Evolutionary conservation across 1,140 invertebrate species (phyloP).

Genomic region (Lordiphosa mommai): DNA sequence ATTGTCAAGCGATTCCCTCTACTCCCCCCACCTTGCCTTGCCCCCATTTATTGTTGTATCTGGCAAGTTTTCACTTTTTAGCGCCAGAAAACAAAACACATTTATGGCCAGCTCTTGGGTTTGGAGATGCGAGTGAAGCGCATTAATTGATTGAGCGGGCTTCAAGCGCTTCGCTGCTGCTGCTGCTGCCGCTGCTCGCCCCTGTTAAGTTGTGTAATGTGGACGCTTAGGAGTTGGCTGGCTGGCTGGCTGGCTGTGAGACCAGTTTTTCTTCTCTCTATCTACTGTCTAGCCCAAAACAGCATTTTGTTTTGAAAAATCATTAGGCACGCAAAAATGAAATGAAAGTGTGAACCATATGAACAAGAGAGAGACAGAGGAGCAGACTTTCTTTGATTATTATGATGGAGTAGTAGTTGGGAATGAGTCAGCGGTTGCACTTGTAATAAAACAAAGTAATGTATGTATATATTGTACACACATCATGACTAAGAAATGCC

Average conservation of each 20-base stretch:
- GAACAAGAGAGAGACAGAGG: not conserved
- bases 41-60: constrained; percentile 4
- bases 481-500: constrained; percentile 1
- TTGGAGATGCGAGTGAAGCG: constrained; percentile 3
- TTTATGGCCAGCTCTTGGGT: constrained; percentile 1
- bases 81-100: constrained; percentile 6
- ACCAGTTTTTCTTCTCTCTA: constrained; percentile 12
- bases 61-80: constrained; percentile 11
- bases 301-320: constrained; percentile 10
- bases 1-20: constrained; percentile 2
- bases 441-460: constrained; percentile 5
- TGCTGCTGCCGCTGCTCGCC: not conserved
- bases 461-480: too few species aligned
- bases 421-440: constrained; percentile 6
- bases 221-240: constrained; percentile 4
- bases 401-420: constrained; percentile 5
- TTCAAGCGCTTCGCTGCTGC: not conserved
- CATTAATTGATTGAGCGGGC: constrained; percentile 9
- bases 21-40: not conserved
- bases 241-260: not conserved
- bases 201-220: constrained; percentile 5
- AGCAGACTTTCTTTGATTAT: constrained; percentile 11
- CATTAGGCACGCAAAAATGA: constrained; percentile 9
- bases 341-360: constrained; percentile 7
- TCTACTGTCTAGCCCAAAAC: not conserved